Evolutionary conservation across 2,888 invertebrate species (phyloP), one percentile per base, ranked within the genome.

Genomic region (Fragum whitleyi): DNA sequence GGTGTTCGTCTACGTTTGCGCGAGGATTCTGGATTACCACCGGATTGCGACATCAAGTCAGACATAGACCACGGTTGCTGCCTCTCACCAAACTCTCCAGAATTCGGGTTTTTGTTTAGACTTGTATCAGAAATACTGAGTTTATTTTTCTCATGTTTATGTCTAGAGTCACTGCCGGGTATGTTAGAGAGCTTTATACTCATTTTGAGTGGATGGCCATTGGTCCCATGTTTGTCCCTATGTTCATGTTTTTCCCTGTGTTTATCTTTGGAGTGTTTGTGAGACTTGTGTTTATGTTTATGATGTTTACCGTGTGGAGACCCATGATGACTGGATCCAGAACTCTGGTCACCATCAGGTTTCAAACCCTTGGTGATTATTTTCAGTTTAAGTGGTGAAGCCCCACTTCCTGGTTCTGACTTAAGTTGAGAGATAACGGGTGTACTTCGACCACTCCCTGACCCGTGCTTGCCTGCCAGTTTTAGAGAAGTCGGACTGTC

Each of bases 351-450:
- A 73, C 77, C 65, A 55, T 83, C 83, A 11, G 70, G 47, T n/a
- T 74, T 57, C 42, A 79, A 28, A 55, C 81, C 85, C 71, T 85
- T 81, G n/a, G 86, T 87, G 77, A 83, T 88, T 29, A 90, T 89
- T 81, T 86, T 89, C 19, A 89, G 55, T 86, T 90, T 90, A 9
- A 90, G 76, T 9, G 90, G 89, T 9, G 90, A 87, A 3, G 78
- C 61, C n/a, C 78, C 79, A 77, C 72, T 79, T 21, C 81, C 79
- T n/a, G 81, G 71, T 59, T 87, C 87, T 26, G 68, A 61, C 57
- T 80, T 84, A 9, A 74, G 53, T 11, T 71, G 73, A 36, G 36
- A 39, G 0, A 36, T 32, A 6, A 72, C 68, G 19, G 77, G 77
- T n/a, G 70, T 73, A 11, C 36, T 51, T 21, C 67, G 29, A 32